These are phyloP conservation scores for Apostichopus leukothele DNA, from an alignment of 53 echinoderm and acorn worm species.

Conservation along the genomic window DNA sequence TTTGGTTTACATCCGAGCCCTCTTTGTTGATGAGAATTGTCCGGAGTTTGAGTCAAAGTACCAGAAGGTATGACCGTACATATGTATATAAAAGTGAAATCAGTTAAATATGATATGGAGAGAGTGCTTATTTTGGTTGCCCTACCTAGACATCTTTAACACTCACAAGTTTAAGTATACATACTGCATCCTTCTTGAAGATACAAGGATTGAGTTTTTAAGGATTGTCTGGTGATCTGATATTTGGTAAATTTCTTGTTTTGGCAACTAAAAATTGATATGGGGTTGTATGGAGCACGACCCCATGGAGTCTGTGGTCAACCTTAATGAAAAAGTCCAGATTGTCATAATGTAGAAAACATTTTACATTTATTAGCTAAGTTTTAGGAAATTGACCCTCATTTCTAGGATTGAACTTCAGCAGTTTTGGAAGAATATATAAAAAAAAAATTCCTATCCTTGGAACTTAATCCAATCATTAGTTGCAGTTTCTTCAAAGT, in stretches of 20 bases:
- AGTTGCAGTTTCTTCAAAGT: no score
- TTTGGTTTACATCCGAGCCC: slow-evolving; percentile 80
- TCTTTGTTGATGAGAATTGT: slow-evolving; percentile 81
- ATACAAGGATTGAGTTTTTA: not conserved
- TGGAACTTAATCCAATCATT: no score
- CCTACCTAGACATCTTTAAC: not conserved
- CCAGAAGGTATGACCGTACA: slow-evolving; percentile 63
- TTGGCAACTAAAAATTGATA: not conserved
- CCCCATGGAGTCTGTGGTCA: no score
- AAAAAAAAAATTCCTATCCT: no score
- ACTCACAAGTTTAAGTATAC: not conserved
- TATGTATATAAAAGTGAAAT: no score
- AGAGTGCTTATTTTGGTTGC: not conserved
- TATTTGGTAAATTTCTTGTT: not conserved
- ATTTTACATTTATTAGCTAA: no score
- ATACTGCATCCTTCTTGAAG: no score
- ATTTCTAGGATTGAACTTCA: no score
- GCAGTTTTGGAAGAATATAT: no score
- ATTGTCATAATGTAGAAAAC: no score
- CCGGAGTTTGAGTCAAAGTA: slow-evolving; percentile 78
- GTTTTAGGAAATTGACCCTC: no score
- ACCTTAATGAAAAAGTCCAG: no score
- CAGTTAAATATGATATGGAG: not conserved
- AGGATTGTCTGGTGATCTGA: not conserved
- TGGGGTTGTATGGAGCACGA: not conserved